phyloP scores from a whole-genome alignment of 1,140 invertebrate species.

The Brachionus sp. region DNA sequence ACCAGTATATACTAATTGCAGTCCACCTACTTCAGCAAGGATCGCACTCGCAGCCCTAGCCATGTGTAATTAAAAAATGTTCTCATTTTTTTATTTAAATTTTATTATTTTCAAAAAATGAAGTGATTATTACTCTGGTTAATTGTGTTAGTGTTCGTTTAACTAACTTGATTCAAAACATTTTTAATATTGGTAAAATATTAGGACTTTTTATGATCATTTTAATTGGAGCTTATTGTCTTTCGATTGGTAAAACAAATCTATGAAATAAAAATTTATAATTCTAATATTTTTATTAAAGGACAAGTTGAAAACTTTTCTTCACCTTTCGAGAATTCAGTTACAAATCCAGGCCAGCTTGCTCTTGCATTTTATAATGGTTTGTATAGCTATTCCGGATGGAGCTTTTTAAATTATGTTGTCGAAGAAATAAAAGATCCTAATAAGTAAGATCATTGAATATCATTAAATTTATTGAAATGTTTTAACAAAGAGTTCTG shows the following conservation, averaged over 20 bases:
- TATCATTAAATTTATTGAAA: constrained; percentile 16
- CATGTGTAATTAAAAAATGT: constrained; percentile 1
- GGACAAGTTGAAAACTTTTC: constrained; percentile 42
- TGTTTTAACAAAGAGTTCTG: constrained; percentile 51
- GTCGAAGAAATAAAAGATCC: constrained; percentile 84
- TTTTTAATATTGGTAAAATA: constrained; percentile 58
- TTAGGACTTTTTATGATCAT: constrained; percentile 57
- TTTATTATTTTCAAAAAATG: constrained; percentile 18
- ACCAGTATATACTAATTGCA: constrained; percentile 66
- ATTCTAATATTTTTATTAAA: constrained; percentile 46
- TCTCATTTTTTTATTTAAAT: not conserved
- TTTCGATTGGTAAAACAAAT: constrained; percentile 17
- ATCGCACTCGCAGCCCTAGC: not conserved
- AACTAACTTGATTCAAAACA: constrained; percentile 56
- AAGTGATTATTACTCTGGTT: constrained; percentile 56
- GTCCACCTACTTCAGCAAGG: not conserved
- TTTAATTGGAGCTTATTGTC: constrained; percentile 50
- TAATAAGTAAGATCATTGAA: constrained; percentile 62
- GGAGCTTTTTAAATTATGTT: constrained; percentile 61
- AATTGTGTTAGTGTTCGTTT: constrained; percentile 57
- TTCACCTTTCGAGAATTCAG: not conserved
- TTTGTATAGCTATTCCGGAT: constrained; percentile 38
- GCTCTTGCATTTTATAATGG: constrained; percentile 31
- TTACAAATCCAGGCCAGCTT: not conserved
- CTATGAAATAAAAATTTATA: not conserved